Evolutionary conservation across 2,797 vertebrate species (phyloP), one percentile per base, ranked within the genome.

Genomic region (Acanthiza pusilla): DNA sequence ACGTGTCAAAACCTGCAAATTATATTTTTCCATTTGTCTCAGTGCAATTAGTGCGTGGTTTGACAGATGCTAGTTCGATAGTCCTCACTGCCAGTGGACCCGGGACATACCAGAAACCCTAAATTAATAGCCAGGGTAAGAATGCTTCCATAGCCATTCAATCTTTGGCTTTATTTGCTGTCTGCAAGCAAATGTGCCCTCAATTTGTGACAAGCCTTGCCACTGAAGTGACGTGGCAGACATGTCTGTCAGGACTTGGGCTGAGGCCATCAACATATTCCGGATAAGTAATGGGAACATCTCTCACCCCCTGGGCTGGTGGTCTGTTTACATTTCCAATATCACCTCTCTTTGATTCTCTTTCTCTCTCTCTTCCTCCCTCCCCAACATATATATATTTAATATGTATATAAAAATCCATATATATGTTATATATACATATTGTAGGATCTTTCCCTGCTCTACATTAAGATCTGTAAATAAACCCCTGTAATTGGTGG

Each of bases 191-290:
- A 93, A 81, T 34, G 85, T 96, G 94, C 91, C 91, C 94, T 93
- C 92, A 90, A 91, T 95, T 92, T 95, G 79, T 95, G 95, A 95
- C 95, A 95, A 95, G 85, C n/a, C 66, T 89, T 80, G 79, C 91
- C 88, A 73, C 88, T 78, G 87, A 85, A 88, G 43, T 95, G 94
- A 96, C 93, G 74, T 92, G 94, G 96, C 89, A 96, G 95, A 96
- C 94, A 4, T 88, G 92, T 95, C 93, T 93, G 94, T 96, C 94
- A 95, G 71, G 88, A 71, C 91, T 91, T 93, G 85, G 87, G 90
- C 80, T 90, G 94, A 89, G 89, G 93, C 89, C 93, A 94, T 94
- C 96, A 94, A 63, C 76, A 57, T 96, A 84, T 94, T 96, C 83
- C 12, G 3, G 85, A 84, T 75, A 89, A 91, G 89, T 90, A 91